Evolutionary conservation across 2,888 invertebrate genomes (phyloP).

Genomic region (Crocallis elinguaria): DNA sequence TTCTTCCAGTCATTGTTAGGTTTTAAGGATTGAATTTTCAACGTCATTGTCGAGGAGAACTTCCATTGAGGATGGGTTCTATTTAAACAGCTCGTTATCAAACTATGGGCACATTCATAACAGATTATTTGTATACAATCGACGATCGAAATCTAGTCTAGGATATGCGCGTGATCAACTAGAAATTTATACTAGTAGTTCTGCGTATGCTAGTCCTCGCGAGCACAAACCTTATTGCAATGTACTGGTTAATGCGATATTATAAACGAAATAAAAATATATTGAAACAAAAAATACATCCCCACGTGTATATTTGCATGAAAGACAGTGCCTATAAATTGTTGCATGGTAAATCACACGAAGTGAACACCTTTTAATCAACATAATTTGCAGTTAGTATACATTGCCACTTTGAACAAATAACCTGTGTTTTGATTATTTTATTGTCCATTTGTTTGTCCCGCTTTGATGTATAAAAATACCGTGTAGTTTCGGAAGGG

Average conservation of each 20-base stretch:
- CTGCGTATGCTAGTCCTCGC: too few species aligned
- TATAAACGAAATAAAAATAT: not conserved
- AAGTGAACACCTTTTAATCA: not conserved
- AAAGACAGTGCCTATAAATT: not conserved
- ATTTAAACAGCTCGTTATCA: not conserved
- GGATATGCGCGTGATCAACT: too few species aligned
- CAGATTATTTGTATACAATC: not conserved
- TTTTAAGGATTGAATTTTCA: slow-evolving; percentile 10
- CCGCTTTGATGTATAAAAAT: slow-evolving; percentile 16
- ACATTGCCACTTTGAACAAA: not conserved
- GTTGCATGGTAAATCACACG: not conserved
- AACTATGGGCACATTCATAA: not conserved
- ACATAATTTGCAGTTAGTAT: slow-evolving; percentile 1
- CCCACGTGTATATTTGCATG: not conserved
- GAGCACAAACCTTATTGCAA: too few species aligned
- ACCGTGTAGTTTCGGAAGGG: slow-evolving; percentile 2
- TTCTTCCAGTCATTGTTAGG: slow-evolving; percentile 15
- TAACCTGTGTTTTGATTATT: slow-evolving; percentile 1
- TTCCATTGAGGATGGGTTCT: not conserved
- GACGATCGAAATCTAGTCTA: too few species aligned
- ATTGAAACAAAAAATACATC: not conserved
- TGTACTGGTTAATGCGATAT: too few species aligned
- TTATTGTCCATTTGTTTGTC: slow-evolving; percentile 10
- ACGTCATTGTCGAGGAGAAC: slow-evolving; percentile 1
- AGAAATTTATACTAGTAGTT: too few species aligned